These are phyloP conservation scores for Melanostoma scalare DNA, from an alignment of 2,888 invertebrate genomes.

Conservation along the genomic window DNA sequence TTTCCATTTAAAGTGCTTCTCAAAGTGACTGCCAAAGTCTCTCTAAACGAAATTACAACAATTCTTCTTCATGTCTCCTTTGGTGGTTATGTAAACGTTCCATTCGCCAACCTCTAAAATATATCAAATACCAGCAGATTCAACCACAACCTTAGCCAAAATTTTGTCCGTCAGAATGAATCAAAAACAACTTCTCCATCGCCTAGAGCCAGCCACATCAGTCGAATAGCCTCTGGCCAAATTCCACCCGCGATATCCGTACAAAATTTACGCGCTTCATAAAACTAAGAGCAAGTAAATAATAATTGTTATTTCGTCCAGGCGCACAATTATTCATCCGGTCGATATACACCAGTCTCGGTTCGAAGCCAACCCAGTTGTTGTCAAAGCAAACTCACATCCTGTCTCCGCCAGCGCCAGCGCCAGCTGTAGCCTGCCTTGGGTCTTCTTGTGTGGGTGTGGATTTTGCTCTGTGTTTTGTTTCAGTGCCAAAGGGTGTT, in stretches of 20 bases:
- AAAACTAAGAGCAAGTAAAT: conserved; percentile 56
- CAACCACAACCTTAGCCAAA: conserved; percentile 25
- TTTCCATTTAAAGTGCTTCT: neutral
- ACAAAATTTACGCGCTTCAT: conserved; percentile 32
- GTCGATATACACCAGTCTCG: neutral
- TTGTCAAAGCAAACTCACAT: conserved; percentile 17
- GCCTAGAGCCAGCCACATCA: neutral
- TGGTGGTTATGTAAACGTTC: conserved; percentile 10
- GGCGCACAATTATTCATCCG: conserved; percentile 41
- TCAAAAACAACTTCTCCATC: conserved; percentile 16
- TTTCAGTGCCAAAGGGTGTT: conserved; percentile 19
- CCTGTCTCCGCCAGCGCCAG: neutral
- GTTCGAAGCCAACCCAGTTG: neutral
- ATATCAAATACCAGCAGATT: conserved; percentile 15
- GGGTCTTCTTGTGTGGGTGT: conserved; percentile 4
- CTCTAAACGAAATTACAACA: conserved; percentile 12
- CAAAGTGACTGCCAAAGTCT: neutral
- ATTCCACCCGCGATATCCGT: conserved; percentile 22
- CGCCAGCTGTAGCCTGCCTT: neutral
- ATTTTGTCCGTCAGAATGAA: conserved; percentile 26
- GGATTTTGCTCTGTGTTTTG: conserved; percentile 1
- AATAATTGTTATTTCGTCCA: conserved; percentile 53
- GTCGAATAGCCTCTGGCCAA: neutral
- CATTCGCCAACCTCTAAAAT: conserved; percentile 14
- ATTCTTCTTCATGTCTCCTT: conserved; percentile 22